Evolutionary conservation across 2,888 invertebrate species (phyloP), one percentile per base, ranked within the genome.

Genomic region (Taphrorychus bicolor): DNA sequence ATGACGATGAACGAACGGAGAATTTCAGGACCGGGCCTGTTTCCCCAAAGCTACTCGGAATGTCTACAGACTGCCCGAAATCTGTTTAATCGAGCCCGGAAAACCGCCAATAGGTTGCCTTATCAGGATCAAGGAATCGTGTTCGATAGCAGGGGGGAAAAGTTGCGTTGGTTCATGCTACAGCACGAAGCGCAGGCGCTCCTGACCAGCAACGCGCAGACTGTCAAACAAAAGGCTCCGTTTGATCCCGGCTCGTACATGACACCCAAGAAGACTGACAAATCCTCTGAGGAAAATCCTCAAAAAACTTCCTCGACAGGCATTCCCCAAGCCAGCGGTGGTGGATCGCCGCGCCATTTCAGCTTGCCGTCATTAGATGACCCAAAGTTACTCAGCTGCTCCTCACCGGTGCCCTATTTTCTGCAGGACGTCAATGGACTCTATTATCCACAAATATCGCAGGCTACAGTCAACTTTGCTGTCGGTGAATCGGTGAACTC

Each of bases 131-230:
- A 92, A 72, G 87, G 88, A 72, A 86, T 90, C 18, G 84, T 87
- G 72, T 93, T 94, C 77, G 89, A 90, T 74, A 84, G 85, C 11
- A 85, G 88, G 51, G 87, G 90, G 48, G 89, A 91, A 72, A 85
- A 87, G 59, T 83, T 95, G 11, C 86, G 70, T 14, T 96, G 95
- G 95, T 96, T 94, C 82, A 89, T 95, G 87, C 81, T 95, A 58
- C 95, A 95, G 0, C 91, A 91, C 77, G 95, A 96, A 84, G 94
- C 94, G 0, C 91, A 92, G 76, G 88, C 90, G 72, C 85, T 92
- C 32, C 82, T 92, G 1, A 83, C 91, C 0, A 91, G 91, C 17
- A 87, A 89, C 75, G 91, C 91, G 42, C 89, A 87, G 62, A 91
- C 91, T 76, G 91, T 92, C 5, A 91, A 91, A 82, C 91, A 91